Conservation (phyloP, 2,113 vertebrate genomes). For the Hypocryptadius cinnamomeus region DNA sequence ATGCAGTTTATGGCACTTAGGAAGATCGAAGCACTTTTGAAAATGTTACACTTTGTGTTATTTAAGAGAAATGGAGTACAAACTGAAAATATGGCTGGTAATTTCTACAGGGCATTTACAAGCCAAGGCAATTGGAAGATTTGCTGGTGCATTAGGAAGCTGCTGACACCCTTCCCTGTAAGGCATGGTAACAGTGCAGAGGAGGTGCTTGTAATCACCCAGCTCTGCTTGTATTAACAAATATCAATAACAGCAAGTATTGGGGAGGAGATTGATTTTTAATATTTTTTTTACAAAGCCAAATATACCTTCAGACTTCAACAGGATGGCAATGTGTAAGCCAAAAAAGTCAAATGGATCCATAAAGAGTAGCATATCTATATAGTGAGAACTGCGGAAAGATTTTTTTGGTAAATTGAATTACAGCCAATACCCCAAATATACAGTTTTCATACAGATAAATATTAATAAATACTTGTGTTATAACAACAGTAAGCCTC, state of each 20-base stretch:
- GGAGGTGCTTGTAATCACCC: neutral
- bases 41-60: neutral
- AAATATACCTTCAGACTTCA: neutral
- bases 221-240: neutral
- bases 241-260: neutral
- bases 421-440: neutral
- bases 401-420: neutral
- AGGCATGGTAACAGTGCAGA: neutral
- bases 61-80: neutral
- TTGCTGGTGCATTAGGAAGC: neutral
- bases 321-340: neutral
- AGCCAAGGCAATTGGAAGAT: neutral
- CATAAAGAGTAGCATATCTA: neutral
- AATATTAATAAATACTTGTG: neutral
- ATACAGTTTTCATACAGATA: neutral
- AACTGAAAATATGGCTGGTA: neutral
- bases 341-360: neutral
- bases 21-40: neutral
- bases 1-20: neutral
- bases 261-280: neutral
- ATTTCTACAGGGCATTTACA: neutral
- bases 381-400: neutral
- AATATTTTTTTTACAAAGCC: neutral
- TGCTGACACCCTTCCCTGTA: neutral
- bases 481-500: neutral